phyloP scores from a whole-genome alignment of 2,797 vertebrate species.

The Coreius guichenoti region DNA sequence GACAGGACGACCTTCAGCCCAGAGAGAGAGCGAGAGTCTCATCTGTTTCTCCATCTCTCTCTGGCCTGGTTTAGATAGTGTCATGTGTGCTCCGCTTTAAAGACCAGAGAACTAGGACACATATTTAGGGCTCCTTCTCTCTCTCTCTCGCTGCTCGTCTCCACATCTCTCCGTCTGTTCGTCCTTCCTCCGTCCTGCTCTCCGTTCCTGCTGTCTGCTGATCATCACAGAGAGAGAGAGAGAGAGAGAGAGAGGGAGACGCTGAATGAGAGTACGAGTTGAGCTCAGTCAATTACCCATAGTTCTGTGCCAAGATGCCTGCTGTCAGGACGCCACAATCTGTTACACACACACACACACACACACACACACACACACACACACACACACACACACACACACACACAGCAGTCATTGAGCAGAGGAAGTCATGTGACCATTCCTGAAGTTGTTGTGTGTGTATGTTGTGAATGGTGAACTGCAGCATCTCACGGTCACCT shows the following conservation, averaged over 20 bases:
- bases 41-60: not conserved
- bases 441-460: not conserved
- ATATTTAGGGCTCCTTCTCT: slow-evolving; percentile 76
- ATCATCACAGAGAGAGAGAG: slow-evolving; percentile 50
- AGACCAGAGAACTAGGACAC: slow-evolving; percentile 58
- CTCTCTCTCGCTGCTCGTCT: slow-evolving; percentile 3
- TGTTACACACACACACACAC: slow-evolving; percentile 49
- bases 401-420: not conserved
- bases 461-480: not conserved
- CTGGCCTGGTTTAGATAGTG: slow-evolving; percentile 62
- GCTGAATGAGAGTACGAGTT: slow-evolving; percentile 65
- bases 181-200: slow-evolving; percentile 59
- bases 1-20: not conserved
- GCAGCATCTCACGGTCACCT: too few relatives aligned
- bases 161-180: slow-evolving; percentile 14
- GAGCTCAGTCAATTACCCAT: slow-evolving; percentile 72
- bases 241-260: slow-evolving; percentile 53
- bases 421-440: not conserved
- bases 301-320: slow-evolving; percentile 66
- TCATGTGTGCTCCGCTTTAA: slow-evolving; percentile 60
- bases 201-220: slow-evolving; percentile 47
- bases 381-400: slow-evolving; percentile 15
- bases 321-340: slow-evolving; percentile 63
- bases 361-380: slow-evolving; percentile 5
- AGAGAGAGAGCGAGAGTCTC: slow-evolving; percentile 6